Conservation (phyloP, 2,797 vertebrate genomes). For the Catamblyrhynchus diadema region DNA sequence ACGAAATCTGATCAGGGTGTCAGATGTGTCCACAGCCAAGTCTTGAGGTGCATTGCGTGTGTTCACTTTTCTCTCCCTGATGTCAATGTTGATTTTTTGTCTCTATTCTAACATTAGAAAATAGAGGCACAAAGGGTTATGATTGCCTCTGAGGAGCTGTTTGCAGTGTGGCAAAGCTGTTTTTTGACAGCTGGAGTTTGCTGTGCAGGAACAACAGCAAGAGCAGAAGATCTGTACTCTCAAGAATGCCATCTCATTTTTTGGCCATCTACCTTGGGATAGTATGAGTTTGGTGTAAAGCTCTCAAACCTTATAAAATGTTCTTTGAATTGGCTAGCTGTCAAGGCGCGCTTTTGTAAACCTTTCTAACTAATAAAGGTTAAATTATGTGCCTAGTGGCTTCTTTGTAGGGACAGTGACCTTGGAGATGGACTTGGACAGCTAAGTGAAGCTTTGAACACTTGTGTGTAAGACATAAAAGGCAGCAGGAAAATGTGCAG, state of each 20-base stretch:
- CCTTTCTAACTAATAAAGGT: not conserved
- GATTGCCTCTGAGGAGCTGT: not conserved
- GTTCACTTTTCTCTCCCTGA: not conserved
- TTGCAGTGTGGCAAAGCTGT: not conserved
- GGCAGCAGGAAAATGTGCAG: not conserved
- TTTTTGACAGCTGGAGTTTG: not conserved
- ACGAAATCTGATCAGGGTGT: not conserved
- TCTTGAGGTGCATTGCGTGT: not conserved
- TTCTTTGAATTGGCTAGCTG: not conserved
- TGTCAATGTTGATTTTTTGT: not conserved
- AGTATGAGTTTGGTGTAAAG: not conserved
- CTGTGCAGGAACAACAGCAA: not conserved
- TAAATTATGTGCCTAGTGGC: not conserved
- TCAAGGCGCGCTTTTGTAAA: not conserved
- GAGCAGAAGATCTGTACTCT: not conserved
- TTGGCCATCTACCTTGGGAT: not conserved
- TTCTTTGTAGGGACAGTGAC: not conserved
- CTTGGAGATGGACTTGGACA: not conserved
- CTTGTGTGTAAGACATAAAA: not conserved
- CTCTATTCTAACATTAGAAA: not conserved
- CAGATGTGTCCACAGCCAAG: not conserved
- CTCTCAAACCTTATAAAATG: not conserved
- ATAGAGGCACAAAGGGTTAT: not conserved
- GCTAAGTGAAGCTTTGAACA: not conserved
- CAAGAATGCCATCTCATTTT: not conserved